phyloP scores from a whole-genome alignment of 2,888 invertebrate species.

The Acrobasis repandana region DNA sequence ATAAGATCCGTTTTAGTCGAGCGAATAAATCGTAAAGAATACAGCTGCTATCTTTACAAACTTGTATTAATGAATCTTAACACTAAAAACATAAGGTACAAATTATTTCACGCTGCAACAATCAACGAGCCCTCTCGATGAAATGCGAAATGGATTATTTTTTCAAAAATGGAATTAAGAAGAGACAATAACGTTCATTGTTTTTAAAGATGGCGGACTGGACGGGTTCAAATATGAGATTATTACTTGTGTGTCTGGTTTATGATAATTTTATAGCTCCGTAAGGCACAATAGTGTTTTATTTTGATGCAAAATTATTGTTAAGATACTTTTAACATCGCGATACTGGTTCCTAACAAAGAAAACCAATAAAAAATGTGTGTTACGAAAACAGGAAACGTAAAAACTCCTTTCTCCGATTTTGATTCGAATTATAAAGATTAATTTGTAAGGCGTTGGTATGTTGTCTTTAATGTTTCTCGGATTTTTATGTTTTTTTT shows the following conservation, averaged over 20 bases:
- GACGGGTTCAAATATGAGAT: conserved; percentile 72
- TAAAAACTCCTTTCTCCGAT: conserved; percentile 44
- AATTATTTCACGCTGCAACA: conserved; percentile 40
- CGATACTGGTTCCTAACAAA: conserved; percentile 54
- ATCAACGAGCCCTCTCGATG: conserved; percentile 74
- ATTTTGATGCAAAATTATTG: conserved; percentile 58
- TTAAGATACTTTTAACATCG: conserved; percentile 55
- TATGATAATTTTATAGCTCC: conserved; percentile 74
- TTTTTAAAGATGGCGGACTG: conserved; percentile 79
- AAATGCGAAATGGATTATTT: conserved; percentile 82
- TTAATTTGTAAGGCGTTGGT: conserved; percentile 15
- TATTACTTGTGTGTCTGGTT: conserved; percentile 68
- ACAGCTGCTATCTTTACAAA: conserved; percentile 57
- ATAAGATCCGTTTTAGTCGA: conserved; percentile 64
- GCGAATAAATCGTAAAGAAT: conserved; percentile 52
- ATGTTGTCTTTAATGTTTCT: conserved; percentile 13
- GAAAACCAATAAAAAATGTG: conserved; percentile 39
- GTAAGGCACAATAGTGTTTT: conserved; percentile 59
- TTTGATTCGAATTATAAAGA: conserved; percentile 26
- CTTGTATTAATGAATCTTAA: conserved; percentile 46
- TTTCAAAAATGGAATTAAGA: conserved; percentile 83
- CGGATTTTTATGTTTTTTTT: conserved; percentile 8
- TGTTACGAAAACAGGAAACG: conserved; percentile 54
- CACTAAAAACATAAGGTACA: conserved; percentile 38
- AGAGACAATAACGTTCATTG: conserved; percentile 82